Conservation (phyloP, 2,797 vertebrate genomes). For the Carapus acus region DNA sequence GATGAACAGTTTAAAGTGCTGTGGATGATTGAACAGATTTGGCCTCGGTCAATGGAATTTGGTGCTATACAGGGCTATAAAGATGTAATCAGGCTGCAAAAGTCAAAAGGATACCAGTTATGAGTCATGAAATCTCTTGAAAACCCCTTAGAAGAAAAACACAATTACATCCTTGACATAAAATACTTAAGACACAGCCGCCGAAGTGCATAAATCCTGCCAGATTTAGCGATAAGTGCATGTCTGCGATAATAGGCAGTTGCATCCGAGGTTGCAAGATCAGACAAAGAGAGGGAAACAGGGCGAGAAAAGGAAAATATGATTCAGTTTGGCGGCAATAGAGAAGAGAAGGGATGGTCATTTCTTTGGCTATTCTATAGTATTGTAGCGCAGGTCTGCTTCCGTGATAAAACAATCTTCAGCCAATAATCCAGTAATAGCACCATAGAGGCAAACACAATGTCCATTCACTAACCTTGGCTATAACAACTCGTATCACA, state of each 20-base stretch:
- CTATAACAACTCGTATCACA: constrained; percentile 28
- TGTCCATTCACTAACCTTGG: constrained; percentile 21
- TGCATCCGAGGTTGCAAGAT: constrained; percentile 44
- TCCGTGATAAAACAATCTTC: constrained; percentile 32
- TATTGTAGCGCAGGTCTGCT: constrained; percentile 23
- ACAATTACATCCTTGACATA: constrained; percentile 44
- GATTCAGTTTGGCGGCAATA: constrained; percentile 37
- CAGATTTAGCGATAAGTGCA: constrained; percentile 48
- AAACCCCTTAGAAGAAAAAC: constrained; percentile 36
- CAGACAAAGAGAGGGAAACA: constrained; percentile 22
- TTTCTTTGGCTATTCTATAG: constrained; percentile 23
- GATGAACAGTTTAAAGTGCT: not conserved
- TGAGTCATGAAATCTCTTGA: constrained; percentile 23
- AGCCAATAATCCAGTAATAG: constrained; percentile 40
- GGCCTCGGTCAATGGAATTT: not conserved
- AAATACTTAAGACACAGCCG: constrained; percentile 43
- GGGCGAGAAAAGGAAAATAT: constrained; percentile 4
- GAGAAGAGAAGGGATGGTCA: constrained; percentile 17
- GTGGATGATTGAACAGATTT: no score
- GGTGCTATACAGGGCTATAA: constrained; percentile 4
- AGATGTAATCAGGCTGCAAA: constrained; percentile 5
- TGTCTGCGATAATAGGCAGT: constrained; percentile 50
- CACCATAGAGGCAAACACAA: constrained; percentile 15
- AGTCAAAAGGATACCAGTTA: constrained; percentile 20
- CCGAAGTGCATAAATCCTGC: constrained; percentile 49